Percentiles rank a stretch among this genome's conserved stretches.
Evolutionary conservation across 2,888 invertebrate species (phyloP).

Genomic region (Hydrotaea cyrtoneurina): DNA sequence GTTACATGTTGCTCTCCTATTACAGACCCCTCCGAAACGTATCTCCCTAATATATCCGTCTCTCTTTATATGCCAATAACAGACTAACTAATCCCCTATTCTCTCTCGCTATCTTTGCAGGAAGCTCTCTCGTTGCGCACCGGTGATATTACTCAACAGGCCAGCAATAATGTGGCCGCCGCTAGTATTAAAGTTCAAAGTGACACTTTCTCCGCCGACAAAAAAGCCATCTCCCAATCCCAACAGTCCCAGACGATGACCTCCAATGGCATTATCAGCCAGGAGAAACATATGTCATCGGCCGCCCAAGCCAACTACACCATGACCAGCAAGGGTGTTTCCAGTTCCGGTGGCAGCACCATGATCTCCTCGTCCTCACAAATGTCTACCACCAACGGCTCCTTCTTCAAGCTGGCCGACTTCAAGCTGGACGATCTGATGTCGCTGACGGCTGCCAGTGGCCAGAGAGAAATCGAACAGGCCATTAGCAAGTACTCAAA

Average conservation of each 20-base stretch:
- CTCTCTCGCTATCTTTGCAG: conserved; percentile 81
- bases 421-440: conserved; percentile 92
- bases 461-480: conserved; percentile 89
- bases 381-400: conserved; percentile 83
- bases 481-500: conserved; percentile 91
- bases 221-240: conserved; percentile 86
- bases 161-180: conserved; percentile 91
- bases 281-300: conserved; percentile 88
- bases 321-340: conserved; percentile 88
- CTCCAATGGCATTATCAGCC: conserved; percentile 89
- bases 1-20: conserved; percentile 1
- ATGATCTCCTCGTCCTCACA: conserved; percentile 83
- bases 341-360: conserved; percentile 84
- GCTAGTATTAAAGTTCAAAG: conserved; percentile 92
- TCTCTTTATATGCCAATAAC: neutral
- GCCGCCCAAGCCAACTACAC: conserved; percentile 89
- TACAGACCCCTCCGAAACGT: neutral
- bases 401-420: conserved; percentile 82
- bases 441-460: conserved; percentile 87
- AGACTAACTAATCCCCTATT: neutral
- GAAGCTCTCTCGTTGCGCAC: conserved; percentile 91
- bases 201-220: conserved; percentile 92
- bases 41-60: neutral
- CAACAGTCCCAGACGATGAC: conserved; percentile 90
- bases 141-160: conserved; percentile 91